Conservation (phyloP, 1,140 invertebrate genomes). For the Mizuhopecten yessoensis region DNA sequence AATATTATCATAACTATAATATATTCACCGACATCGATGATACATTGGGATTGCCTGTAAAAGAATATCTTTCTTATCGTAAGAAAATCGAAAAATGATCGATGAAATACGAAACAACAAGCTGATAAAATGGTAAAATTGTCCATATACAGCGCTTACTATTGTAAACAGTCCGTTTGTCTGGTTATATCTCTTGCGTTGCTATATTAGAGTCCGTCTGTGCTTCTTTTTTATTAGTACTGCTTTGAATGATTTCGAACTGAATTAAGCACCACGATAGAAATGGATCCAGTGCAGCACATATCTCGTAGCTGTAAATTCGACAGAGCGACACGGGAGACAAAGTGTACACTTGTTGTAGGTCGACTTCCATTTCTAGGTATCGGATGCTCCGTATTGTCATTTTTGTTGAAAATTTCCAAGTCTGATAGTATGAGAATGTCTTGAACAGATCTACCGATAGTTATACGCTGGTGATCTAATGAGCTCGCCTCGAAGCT, state of each 20-base stretch:
- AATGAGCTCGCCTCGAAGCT: neutral
- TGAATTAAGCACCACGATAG: neutral
- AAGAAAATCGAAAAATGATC: neutral
- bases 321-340: neutral
- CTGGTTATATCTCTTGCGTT: neutral
- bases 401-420: neutral
- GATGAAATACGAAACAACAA: neutral
- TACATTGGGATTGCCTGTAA: no score
- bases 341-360: no score
- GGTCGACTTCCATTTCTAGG: neutral
- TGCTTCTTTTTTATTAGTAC: neutral
- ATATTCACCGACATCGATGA: no score
- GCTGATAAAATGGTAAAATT: neutral
- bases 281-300: neutral
- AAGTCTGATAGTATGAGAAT: neutral
- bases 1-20: no score
- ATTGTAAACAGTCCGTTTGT: neutral
- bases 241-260: constrained; percentile 14
- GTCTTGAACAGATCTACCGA: neutral
- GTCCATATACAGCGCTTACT: neutral
- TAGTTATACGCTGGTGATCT: neutral
- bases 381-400: neutral
- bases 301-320: neutral
- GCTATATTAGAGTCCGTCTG: neutral
- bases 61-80: neutral